Conservation (phyloP, 2,888 invertebrate genomes). For the Lobophora halterata region DNA sequence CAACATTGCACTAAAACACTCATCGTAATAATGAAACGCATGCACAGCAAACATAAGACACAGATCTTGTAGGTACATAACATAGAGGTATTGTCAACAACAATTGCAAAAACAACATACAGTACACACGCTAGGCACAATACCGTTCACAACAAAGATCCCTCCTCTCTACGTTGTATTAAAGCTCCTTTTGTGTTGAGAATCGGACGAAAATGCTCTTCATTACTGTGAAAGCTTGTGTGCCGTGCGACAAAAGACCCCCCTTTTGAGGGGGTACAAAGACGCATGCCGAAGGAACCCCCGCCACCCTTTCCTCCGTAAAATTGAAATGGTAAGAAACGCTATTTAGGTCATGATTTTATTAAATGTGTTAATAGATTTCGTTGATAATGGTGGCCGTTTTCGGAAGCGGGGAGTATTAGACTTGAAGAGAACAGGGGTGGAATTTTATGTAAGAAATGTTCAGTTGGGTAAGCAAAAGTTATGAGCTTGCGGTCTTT, state of each 20-base stretch:
- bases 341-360: slow-evolving; percentile 79
- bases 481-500: too few species aligned
- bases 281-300: slow-evolving; percentile 66
- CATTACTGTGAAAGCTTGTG: slow-evolving; percentile 81
- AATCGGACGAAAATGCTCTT: slow-evolving; percentile 82
- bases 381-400: slow-evolving; percentile 34
- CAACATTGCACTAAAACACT: slow-evolving; percentile 6
- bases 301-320: slow-evolving; percentile 75
- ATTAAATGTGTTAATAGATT: slow-evolving; percentile 76
- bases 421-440: slow-evolving; percentile 13
- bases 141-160: slow-evolving; percentile 65
- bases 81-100: slow-evolving; percentile 57
- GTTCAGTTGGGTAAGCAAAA: too few species aligned
- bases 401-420: slow-evolving; percentile 31
- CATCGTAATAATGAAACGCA: slow-evolving; percentile 15
- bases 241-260: slow-evolving; percentile 69
- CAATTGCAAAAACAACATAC: slow-evolving; percentile 70
- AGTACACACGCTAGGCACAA: slow-evolving; percentile 70
- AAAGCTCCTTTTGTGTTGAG: slow-evolving; percentile 72
- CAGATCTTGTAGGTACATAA: slow-evolving; percentile 42
- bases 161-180: slow-evolving; percentile 78
- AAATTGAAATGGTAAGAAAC: slow-evolving; percentile 80
- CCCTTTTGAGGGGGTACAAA: slow-evolving; percentile 55
- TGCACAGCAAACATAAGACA: slow-evolving; percentile 41
- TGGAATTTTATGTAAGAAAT: slow-evolving; percentile 5